These are phyloP conservation scores for Megathymus violae DNA, from an alignment of 1,140 invertebrate genomes.

Conservation along the genomic window DNA sequence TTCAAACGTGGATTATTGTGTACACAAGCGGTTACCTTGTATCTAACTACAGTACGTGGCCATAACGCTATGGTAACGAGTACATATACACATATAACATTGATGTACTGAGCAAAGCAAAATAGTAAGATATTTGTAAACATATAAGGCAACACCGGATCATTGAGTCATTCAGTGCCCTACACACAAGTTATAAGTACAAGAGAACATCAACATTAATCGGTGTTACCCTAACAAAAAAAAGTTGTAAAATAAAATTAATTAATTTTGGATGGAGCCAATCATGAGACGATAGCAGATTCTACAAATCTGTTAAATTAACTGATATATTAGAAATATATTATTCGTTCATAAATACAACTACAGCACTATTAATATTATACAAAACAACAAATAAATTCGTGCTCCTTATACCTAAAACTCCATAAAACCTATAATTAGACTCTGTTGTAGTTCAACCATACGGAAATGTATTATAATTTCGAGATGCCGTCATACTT, in stretches of 20 bases:
- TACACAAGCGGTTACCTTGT: conserved; percentile 68
- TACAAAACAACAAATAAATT: conserved; percentile 83
- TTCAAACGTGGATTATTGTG: no score
- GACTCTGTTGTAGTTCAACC: conserved; percentile 50
- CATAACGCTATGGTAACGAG: conserved; percentile 81
- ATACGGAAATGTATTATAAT: neutral
- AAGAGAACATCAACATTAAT: no score
- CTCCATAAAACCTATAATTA: conserved; percentile 67
- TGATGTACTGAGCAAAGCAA: conserved; percentile 73
- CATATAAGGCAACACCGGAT: conserved; percentile 47
- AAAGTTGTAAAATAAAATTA: conserved; percentile 12
- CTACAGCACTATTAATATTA: conserved; percentile 73
- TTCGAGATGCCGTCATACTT: conserved; percentile 11
- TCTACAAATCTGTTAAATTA: conserved; percentile 50
- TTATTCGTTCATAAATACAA: conserved; percentile 70
- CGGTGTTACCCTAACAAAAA: conserved; percentile 23
- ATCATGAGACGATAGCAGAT: conserved; percentile 46
- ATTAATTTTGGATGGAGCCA: conserved; percentile 63
- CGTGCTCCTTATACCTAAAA: conserved; percentile 77
- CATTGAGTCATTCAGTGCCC: no score
- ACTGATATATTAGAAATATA: conserved; percentile 73
- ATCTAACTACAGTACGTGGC: conserved; percentile 76
- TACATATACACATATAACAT: conserved; percentile 57
- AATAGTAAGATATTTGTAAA: conserved; percentile 44
- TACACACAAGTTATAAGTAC: no score